These are phyloP conservation scores for Rhineura floridana DNA, from an alignment of 2,113 vertebrate species.

Conservation along the genomic window DNA sequence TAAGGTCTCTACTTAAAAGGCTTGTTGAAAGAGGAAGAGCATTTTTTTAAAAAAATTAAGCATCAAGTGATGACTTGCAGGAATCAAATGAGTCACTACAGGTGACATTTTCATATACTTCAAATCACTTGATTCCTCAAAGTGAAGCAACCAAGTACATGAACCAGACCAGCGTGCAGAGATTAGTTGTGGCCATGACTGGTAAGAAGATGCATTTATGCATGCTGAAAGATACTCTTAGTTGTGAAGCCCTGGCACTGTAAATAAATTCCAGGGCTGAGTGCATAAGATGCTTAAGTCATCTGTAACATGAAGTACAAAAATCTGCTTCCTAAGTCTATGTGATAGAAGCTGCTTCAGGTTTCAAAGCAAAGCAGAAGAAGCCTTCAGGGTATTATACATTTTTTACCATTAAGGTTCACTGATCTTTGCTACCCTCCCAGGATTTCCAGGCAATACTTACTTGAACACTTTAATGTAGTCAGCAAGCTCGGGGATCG, in stretches of 20 bases:
- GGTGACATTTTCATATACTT: background rate
- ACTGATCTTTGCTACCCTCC: conserved; percentile 45
- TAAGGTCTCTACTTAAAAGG: too few relatives aligned
- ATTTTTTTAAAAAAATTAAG: too few relatives aligned
- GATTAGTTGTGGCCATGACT: background rate
- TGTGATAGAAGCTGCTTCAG: background rate
- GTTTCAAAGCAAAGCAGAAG: background rate
- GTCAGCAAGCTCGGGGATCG: conserved; percentile 97
- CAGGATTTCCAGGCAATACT: conserved; percentile 74
- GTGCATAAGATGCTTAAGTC: background rate
- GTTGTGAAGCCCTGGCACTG: too few relatives aligned
- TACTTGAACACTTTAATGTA: conserved; percentile 99
- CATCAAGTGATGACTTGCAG: background rate
- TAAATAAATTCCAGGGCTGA: background rate
- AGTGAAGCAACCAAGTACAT: background rate
- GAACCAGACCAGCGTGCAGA: background rate
- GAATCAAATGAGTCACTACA: background rate
- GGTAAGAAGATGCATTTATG: background rate
- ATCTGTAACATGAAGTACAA: background rate
- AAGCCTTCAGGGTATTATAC: conserved; percentile 1
- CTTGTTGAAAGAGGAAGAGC: too few relatives aligned
- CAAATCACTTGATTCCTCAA: background rate
- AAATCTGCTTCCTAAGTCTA: background rate
- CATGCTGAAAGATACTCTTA: background rate
- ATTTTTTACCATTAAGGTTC: conserved; percentile 39